phyloP scores from a whole-genome alignment of 2,113 vertebrate species.

The Spermophilus dauricus region DNA sequence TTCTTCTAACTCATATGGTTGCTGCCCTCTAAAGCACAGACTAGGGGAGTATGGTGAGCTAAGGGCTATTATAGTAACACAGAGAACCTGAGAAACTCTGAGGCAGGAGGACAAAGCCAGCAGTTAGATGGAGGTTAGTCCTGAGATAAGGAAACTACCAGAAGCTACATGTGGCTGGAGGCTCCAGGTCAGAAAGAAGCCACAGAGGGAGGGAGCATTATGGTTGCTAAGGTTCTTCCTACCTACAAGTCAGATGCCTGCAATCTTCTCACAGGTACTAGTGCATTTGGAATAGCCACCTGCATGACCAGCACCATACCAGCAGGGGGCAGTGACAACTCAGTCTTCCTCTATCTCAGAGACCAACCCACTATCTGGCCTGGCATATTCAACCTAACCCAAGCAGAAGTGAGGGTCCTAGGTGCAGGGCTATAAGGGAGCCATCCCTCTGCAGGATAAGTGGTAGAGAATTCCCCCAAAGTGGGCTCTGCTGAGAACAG shows the following conservation, averaged over 20 bases:
- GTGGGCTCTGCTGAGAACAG: neutral
- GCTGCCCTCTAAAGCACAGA: neutral
- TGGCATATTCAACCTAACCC: neutral
- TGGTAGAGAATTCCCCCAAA: neutral
- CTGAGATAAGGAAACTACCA: neutral
- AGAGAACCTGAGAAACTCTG: neutral
- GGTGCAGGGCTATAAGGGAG: neutral
- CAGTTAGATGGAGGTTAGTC: neutral
- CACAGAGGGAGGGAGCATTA: neutral
- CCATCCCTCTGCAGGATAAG: neutral
- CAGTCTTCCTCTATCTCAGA: neutral
- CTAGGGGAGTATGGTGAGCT: neutral
- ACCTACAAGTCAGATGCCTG: neutral
- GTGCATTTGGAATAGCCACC: neutral
- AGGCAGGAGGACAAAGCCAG: neutral
- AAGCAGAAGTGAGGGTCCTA: neutral
- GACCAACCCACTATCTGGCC: neutral
- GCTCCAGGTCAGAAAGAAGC: neutral
- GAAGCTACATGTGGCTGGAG: neutral
- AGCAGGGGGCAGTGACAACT: constrained; percentile 27
- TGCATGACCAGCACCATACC: neutral
- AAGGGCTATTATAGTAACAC: neutral
- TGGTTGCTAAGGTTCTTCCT: neutral
- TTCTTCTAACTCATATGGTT: neutral
- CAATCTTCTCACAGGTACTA: neutral